Evolutionary conservation across 2,797 vertebrate genomes (phyloP).

Genomic region (Gallirallus australis): DNA sequence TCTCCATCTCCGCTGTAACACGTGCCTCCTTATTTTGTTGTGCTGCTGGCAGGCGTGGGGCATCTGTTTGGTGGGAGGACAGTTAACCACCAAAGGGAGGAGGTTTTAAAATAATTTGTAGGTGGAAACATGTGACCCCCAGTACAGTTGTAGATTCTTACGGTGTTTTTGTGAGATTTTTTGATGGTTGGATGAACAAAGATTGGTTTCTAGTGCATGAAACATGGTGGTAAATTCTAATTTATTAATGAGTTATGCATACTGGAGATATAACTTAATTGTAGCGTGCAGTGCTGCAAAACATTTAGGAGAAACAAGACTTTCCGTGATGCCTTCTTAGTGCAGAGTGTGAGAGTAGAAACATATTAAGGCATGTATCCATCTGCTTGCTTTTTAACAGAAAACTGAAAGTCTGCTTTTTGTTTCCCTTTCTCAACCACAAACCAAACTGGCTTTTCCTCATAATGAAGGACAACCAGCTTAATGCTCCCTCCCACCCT

Average conservation of each 20-base stretch:
- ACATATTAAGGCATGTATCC: not conserved
- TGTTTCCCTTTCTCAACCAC: not conserved
- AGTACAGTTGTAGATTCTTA: not conserved
- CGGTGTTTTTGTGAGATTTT: not conserved
- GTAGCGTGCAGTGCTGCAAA: not conserved
- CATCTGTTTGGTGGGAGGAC: not conserved
- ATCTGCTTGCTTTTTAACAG: not conserved
- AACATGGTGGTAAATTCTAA: not conserved
- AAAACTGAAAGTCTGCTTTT: not conserved
- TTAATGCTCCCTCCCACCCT: not conserved
- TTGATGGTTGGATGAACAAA: not conserved
- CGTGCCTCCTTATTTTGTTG: not conserved
- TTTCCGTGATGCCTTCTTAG: not conserved
- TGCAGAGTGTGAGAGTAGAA: not conserved
- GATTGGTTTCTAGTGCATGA: not conserved
- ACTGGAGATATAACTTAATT: not conserved
- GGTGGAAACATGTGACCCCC: not conserved
- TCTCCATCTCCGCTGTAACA: not conserved
- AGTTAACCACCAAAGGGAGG: not conserved
- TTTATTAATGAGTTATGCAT: not conserved
- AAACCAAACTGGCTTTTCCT: not conserved
- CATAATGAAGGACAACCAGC: not conserved
- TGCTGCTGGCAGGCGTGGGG: not conserved
- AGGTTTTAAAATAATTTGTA: not conserved
- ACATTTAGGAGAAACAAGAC: not conserved